Evolutionary conservation across 2,797 vertebrate genomes (phyloP), one percentile per base, ranked within the genome.

Genomic region (Scolopax bukidnonensis): DNA sequence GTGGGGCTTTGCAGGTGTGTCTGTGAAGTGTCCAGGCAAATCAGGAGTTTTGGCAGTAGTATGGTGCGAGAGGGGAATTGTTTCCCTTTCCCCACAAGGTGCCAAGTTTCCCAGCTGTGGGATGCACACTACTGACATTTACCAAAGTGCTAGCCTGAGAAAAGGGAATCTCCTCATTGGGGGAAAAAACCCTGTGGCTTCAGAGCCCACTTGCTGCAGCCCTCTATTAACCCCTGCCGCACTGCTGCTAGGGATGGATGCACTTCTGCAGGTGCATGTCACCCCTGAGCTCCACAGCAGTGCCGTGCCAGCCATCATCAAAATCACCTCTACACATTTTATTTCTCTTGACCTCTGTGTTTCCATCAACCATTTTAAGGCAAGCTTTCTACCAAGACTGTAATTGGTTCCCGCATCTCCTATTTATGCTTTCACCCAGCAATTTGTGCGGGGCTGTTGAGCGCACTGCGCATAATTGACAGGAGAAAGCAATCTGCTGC

Each of bases 391-490:
- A 43, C 73, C 63, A 40, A 19, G 84, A 51, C 90, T 45, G n/a
- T 76, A 75, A 88, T 93, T 6, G 4, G 50, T 80, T 87, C 84
- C 77, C 30, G 1, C 83, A 95, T 78, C 87, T 89, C 78, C 76
- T 88, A 6, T 87, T 76, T 87, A n/a, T 11, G 81, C 90, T 94
- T 91, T 94, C 90, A 84, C 89, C 74, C 86, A 87, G 89, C 90
- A 90, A 95, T 97, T 94, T 94, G 94, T 32, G 1, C 69, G 10
- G 68, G 93, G 71, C 85, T 86, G 88, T 79, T 1, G 73, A 94
- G 92, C 89, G 89, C 61, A 67, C 69, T 17, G 86, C 79, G 79
- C n/a, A 0, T 96, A 95, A 97, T 91, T 93, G 95, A 94, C 85
- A 91, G 93, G 85, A 63, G 83, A 93, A 91, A 92, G 84, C 94